Conservation (phyloP, 2,113 vertebrate species). For the Hippocampus comes region DNA sequence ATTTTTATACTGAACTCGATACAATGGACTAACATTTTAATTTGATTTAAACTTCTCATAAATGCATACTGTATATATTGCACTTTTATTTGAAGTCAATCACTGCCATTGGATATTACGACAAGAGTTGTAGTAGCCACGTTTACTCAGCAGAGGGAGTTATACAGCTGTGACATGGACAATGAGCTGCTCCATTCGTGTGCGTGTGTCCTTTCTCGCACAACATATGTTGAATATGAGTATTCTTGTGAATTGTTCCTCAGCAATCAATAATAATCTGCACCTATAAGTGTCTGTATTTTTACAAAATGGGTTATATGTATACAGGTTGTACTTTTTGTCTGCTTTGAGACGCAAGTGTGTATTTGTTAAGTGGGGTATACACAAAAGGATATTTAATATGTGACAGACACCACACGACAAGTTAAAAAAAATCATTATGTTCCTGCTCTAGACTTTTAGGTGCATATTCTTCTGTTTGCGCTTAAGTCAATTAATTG, state of each 20-base stretch:
- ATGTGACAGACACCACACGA: no score
- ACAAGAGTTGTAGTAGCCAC: slow-evolving; percentile 34
- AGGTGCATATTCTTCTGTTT: no score
- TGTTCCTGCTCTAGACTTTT: no score
- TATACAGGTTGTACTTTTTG: slow-evolving; percentile 16
- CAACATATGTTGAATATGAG: slow-evolving; percentile 14
- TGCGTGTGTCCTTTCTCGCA: slow-evolving; percentile 1
- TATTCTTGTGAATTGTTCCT: slow-evolving; percentile 27
- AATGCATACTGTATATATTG: slow-evolving; percentile 27
- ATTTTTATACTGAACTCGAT: slow-evolving; percentile 41
- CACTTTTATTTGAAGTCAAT: slow-evolving; percentile 49
- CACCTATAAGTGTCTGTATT: slow-evolving; percentile 36
- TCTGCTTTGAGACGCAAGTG: slow-evolving; percentile 2
- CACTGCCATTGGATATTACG: slow-evolving; percentile 67
- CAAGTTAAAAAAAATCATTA: no score
- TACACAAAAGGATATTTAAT: no score
- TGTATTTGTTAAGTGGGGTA: no score
- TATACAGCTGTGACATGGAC: slow-evolving; percentile 37
- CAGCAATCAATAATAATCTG: slow-evolving; percentile 35
- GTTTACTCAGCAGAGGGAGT: slow-evolving; percentile 53
- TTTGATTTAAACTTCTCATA: slow-evolving; percentile 30
- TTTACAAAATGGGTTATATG: slow-evolving; percentile 24
- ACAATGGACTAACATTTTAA: slow-evolving; percentile 66
- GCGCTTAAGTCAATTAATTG: no score
- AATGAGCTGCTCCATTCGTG: slow-evolving; percentile 31